Conservation (phyloP, 1,140 invertebrate genomes). For the Drosophila nasuta region DNA sequence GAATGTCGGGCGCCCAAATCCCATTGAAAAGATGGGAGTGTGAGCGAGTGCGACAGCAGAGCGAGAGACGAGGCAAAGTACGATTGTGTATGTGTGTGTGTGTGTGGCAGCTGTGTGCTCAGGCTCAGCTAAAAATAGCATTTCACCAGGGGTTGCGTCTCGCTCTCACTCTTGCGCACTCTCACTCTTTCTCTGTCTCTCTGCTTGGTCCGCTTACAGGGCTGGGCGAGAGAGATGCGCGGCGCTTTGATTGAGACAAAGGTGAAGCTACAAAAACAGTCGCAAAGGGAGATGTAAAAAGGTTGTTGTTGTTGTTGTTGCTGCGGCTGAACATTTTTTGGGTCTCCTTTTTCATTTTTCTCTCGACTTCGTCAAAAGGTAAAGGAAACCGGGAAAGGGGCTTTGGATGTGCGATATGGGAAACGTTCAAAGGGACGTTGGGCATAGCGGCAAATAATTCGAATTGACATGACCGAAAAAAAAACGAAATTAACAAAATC, state of each 20-base stretch:
- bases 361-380: background rate
- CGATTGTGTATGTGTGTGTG: background rate
- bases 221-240: background rate
- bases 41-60: background rate
- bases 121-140: conserved; percentile 40
- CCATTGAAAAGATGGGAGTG: background rate
- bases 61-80: background rate
- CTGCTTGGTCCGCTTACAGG: too few relatives aligned
- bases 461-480: conserved; percentile 7
- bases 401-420: background rate
- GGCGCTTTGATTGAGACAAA: conserved; percentile 2
- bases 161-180: background rate
- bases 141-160: conserved; percentile 10
- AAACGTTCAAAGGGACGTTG: background rate
- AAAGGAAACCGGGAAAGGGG: background rate
- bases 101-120: conserved; percentile 14
- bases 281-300: background rate
- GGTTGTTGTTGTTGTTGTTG: conserved; percentile 1
- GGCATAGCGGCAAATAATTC: conserved; percentile 22
- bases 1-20: conserved; percentile 1
- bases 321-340: background rate
- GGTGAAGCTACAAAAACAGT: conserved; percentile 1
- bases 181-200: background rate
- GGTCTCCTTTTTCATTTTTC: background rate
- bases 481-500: background rate